These are phyloP conservation scores for Luperina nickerlii DNA, from an alignment of 2,888 invertebrate genomes.

Conservation along the genomic window DNA sequence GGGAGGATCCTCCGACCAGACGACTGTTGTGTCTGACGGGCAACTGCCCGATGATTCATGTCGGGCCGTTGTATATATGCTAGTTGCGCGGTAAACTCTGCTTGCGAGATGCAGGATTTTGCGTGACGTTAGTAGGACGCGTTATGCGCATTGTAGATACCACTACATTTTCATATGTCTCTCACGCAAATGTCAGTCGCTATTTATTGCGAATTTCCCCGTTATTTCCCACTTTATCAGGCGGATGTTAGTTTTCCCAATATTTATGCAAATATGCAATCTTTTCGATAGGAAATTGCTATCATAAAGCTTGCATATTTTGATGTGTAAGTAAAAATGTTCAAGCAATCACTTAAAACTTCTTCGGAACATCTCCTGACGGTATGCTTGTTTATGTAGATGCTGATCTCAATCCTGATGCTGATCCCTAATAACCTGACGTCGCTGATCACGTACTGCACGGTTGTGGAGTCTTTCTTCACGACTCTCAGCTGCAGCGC, in stretches of 20 bases:
- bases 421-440: conserved; percentile 95
- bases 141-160: no score
- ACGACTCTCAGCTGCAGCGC: conserved; percentile 96
- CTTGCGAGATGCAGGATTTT: no score
- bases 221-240: background rate
- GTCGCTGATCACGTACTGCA: conserved; percentile 96
- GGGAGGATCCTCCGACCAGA: no score
- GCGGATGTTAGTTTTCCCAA: background rate
- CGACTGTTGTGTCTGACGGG: no score
- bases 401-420: conserved; percentile 94
- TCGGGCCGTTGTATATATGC: no score
- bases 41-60: no score
- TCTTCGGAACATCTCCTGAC: background rate
- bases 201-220: background rate
- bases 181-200: background rate
- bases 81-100: no score
- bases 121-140: no score
- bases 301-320: background rate
- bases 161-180: no score
- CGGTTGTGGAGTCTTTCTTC: conserved; percentile 98
- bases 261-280: background rate
- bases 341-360: background rate
- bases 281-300: background rate
- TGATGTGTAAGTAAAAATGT: background rate
- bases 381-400: conserved; percentile 42